Conservation (phyloP, 2,797 vertebrate genomes). For the Anableps anableps region DNA sequence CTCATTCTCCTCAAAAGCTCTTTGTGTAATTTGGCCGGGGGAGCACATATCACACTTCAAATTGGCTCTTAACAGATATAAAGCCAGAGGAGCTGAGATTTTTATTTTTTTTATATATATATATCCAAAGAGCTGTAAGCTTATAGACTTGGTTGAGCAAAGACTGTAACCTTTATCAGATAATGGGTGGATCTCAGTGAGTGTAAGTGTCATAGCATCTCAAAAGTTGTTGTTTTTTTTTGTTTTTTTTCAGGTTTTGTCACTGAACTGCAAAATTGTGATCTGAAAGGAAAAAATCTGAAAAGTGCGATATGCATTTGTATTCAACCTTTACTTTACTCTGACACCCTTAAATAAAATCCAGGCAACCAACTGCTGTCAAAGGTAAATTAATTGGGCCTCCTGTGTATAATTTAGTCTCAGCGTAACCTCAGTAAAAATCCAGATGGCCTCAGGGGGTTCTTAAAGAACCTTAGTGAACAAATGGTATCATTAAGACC, state of each 20-base stretch:
- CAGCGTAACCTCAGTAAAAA: neutral
- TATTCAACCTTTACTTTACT: too few relatives aligned
- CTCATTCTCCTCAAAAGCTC: constrained; percentile 34
- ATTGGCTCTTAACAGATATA: constrained; percentile 37
- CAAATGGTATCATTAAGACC: neutral
- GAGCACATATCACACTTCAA: constrained; percentile 36
- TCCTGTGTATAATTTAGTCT: too few relatives aligned
- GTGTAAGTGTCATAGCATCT: neutral
- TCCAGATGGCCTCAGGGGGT: neutral
- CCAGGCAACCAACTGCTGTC: too few relatives aligned
- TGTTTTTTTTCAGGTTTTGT: neutral
- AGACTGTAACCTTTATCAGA: constrained; percentile 1
- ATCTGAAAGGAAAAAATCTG: too few relatives aligned
- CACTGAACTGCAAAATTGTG: neutral
- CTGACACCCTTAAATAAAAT: too few relatives aligned
- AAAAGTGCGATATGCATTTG: too few relatives aligned
- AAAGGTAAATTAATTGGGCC: too few relatives aligned
- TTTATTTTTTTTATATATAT: neutral
- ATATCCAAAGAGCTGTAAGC: constrained; percentile 11
- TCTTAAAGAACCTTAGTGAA: neutral
- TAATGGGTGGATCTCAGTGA: neutral
- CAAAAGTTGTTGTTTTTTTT: neutral
- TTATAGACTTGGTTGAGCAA: neutral
- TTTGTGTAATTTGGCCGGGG: constrained; percentile 46
- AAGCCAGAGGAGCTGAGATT: constrained; percentile 24